Conservation (phyloP, 2,797 vertebrate genomes). For the Poeciliopsis presidionis region DNA sequence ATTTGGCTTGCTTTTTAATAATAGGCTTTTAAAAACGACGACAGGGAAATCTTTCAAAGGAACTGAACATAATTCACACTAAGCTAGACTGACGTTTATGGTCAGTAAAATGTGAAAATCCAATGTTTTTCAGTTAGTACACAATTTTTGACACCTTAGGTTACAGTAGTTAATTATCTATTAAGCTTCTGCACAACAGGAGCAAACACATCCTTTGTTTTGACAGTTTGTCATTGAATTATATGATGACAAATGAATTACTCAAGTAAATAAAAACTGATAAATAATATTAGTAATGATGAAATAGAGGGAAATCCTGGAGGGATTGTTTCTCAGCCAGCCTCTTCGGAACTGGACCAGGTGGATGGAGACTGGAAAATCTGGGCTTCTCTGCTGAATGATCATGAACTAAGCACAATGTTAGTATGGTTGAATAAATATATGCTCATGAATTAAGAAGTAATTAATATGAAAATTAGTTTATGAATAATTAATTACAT, state of each 20-base stretch:
- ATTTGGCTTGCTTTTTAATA: conserved; percentile 28
- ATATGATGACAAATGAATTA: neutral
- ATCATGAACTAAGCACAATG: neutral
- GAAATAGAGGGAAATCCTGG: neutral
- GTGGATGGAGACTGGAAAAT: neutral
- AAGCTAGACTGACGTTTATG: conserved; percentile 10
- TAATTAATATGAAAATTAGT: neutral
- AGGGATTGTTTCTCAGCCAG: neutral
- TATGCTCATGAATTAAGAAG: neutral
- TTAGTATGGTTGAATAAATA: neutral
- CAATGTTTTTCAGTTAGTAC: neutral
- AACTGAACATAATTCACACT: conserved; percentile 1
- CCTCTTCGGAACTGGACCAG: neutral
- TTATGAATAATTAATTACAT: neutral
- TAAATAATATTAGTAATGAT: neutral
- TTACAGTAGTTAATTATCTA: neutral
- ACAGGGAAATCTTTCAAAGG: conserved; percentile 18
- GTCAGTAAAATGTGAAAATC: neutral
- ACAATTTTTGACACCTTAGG: neutral
- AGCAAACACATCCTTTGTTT: neutral
- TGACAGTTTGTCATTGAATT: neutral
- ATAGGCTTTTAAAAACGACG: conserved; percentile 31
- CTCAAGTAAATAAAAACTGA: neutral
- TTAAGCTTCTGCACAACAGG: neutral
- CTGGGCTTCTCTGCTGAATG: neutral